These are phyloP conservation scores for Aricia artaxerxes DNA, from an alignment of 2,888 invertebrate species.

Conservation along the genomic window DNA sequence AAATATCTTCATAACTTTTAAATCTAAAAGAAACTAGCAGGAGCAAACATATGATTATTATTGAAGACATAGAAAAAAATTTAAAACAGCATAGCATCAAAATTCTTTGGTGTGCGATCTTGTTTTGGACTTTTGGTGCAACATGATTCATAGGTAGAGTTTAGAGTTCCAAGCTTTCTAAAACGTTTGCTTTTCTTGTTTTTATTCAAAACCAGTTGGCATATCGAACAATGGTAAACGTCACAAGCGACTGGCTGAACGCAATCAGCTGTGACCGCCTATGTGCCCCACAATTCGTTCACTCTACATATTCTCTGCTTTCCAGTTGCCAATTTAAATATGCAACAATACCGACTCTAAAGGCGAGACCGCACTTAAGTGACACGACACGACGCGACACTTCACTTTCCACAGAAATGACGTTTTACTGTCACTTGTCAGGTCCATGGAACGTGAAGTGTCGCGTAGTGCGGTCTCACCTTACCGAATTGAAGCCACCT, in stretches of 20 bases:
- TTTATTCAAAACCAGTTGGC: conserved; percentile 10
- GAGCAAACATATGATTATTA: too few species aligned
- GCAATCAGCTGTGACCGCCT: conserved; percentile 14
- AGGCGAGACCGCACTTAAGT: too few species aligned
- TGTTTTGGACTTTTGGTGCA: neutral
- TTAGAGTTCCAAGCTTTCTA: neutral
- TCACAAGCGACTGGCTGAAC: conserved; percentile 19
- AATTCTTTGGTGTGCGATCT: neutral
- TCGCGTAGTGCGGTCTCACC: too few species aligned
- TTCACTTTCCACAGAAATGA: too few species aligned
- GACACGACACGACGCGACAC: too few species aligned
- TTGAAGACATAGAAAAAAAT: too few species aligned
- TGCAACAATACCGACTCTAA: neutral
- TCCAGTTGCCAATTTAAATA: conserved; percentile 24
- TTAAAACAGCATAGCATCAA: neutral
- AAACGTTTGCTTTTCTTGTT: neutral
- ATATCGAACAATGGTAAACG: conserved; percentile 18
- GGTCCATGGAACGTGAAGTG: too few species aligned
- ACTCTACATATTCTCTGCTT: conserved; percentile 20
- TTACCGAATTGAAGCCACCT: neutral
- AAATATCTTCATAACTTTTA: too few species aligned
- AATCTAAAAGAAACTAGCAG: too few species aligned
- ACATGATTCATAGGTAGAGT: neutral
- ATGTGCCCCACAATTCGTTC: conserved; percentile 25
- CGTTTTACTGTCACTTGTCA: too few species aligned